phyloP scores from a whole-genome alignment of 2,888 invertebrate species.

The Tetropium fuscum region DNA sequence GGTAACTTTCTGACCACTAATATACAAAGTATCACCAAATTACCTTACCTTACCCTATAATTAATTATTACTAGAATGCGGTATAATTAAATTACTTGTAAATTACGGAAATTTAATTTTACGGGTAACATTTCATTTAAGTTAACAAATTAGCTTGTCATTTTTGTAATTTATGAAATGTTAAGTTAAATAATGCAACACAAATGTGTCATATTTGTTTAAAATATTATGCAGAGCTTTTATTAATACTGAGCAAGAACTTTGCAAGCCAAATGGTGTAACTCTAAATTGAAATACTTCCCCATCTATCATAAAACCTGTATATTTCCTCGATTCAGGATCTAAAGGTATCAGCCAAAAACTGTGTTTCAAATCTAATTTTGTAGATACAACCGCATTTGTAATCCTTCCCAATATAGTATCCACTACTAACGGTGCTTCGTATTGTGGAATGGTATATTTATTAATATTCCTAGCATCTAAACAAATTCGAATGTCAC shows the following conservation, averaged over 20 bases:
- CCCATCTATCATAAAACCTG: constrained; percentile 7
- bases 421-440: background rate
- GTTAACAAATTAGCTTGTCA: too few relatives aligned
- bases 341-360: constrained; percentile 10
- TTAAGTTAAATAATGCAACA: too few relatives aligned
- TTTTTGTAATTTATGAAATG: too few relatives aligned
- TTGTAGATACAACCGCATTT: constrained; percentile 4
- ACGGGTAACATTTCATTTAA: too few relatives aligned
- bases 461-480: constrained; percentile 10
- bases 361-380: constrained; percentile 12
- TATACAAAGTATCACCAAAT: too few relatives aligned
- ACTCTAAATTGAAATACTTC: background rate
- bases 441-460: background rate
- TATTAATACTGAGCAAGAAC: background rate
- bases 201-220: too few relatives aligned
- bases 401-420: constrained; percentile 6
- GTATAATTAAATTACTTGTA: too few relatives aligned
- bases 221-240: too few relatives aligned
- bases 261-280: constrained; percentile 14
- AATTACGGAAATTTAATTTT: too few relatives aligned
- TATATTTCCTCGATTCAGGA: background rate
- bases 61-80: too few relatives aligned
- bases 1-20: too few relatives aligned
- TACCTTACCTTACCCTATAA: too few relatives aligned
- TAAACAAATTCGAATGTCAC: background rate